phyloP scores from a whole-genome alignment of 37 sponge, comb jelly and placozoan species.

The Haliclona indistincta region DNA sequence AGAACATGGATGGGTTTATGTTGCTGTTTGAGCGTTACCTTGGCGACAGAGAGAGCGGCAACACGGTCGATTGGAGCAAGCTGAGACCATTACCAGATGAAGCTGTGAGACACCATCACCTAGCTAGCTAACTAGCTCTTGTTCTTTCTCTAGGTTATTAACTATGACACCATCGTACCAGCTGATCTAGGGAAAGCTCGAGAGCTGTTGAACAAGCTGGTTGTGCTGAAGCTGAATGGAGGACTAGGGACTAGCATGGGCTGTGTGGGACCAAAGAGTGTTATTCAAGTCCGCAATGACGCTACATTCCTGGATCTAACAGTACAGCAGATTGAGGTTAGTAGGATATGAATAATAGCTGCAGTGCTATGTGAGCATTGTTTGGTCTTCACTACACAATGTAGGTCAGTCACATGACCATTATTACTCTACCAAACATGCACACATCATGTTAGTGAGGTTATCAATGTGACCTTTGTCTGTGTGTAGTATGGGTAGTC shows the following conservation, averaged over 20 bases:
- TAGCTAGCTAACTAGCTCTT: neutral
- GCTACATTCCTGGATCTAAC: constrained; percentile 91
- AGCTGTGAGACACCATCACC: constrained; percentile 2
- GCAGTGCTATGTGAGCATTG: too few relatives aligned
- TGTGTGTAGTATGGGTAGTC: neutral
- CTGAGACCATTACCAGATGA: constrained; percentile 44
- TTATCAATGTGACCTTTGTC: neutral
- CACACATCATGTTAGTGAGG: too few relatives aligned
- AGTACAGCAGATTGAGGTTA: constrained; percentile 96
- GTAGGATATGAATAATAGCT: too few relatives aligned
- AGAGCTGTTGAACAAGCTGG: constrained; percentile 83
- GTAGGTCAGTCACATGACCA: too few relatives aligned
- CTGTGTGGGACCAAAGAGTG: constrained; percentile 93
- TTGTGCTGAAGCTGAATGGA: constrained; percentile 97
- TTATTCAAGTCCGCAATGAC: constrained; percentile 90
- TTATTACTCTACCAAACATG: too few relatives aligned
- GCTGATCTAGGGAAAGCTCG: constrained; percentile 9
- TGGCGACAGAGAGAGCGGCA: constrained; percentile 37
- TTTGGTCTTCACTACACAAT: too few relatives aligned
- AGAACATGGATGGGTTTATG: constrained; percentile 57
- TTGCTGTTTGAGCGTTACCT: constrained; percentile 60
- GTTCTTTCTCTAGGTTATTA: constrained; percentile 12
- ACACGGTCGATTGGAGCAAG: constrained; percentile 61
- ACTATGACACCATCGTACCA: constrained; percentile 21
- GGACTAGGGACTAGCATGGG: constrained; percentile 97